These are phyloP conservation scores for Aphrophora alni DNA, from an alignment of 2,888 invertebrate species.

Conservation along the genomic window DNA sequence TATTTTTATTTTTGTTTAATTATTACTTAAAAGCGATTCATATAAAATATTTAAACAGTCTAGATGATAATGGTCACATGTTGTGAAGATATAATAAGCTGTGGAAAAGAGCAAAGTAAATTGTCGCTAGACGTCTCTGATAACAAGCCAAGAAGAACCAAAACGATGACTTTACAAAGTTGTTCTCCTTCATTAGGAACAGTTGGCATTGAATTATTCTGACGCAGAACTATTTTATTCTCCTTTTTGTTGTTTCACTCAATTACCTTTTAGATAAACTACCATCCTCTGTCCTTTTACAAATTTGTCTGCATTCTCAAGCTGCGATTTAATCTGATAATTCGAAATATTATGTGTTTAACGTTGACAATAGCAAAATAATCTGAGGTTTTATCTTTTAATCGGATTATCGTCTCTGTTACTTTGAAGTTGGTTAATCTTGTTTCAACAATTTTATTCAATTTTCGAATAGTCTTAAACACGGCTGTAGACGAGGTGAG, in stretches of 20 bases:
- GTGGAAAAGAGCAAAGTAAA: no score
- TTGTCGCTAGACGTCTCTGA: no score
- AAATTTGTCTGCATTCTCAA: background rate
- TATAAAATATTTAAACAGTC: no score
- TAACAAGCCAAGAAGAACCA: background rate
- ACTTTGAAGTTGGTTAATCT: background rate
- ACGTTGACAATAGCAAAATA: background rate
- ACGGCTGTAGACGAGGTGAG: no score
- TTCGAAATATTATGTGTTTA: background rate
- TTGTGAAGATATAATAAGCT: no score
- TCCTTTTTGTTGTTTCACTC: background rate
- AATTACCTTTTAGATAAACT: background rate
- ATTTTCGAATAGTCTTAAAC: no score
- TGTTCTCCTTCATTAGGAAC: background rate
- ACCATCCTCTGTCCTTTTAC: background rate
- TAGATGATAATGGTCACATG: no score
- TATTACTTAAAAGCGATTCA: no score
- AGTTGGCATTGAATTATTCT: background rate
- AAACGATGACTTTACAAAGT: background rate
- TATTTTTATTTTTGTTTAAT: no score
- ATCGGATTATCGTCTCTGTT: background rate
- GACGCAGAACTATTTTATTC: background rate
- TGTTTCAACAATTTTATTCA: no score
- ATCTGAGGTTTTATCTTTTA: background rate
- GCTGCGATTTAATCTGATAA: background rate